These are phyloP conservation scores for Spondyliosoma cantharus DNA, from an alignment of 2,797 vertebrate genomes.

Conservation along the genomic window DNA sequence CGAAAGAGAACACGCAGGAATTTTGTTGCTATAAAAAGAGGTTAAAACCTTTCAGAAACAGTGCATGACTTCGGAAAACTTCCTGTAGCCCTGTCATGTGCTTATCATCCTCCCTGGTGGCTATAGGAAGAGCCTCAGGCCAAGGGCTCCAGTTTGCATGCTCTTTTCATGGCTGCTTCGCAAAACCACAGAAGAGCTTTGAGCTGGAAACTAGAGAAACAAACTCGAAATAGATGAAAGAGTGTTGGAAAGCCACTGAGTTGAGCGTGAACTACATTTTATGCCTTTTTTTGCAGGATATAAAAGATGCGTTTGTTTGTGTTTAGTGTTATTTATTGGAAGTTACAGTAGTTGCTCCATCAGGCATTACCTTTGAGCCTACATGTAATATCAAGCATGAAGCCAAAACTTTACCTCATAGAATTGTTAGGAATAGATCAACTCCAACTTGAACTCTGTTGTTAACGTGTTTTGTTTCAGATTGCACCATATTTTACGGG, in stretches of 20 bases:
- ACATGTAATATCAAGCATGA: not conserved
- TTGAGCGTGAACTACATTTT: slow-evolving; percentile 34
- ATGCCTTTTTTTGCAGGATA: slow-evolving; percentile 21
- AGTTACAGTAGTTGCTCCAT: not conserved
- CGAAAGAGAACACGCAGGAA: slow-evolving; percentile 19
- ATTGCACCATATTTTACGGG: not conserved
- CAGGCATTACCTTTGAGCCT: not conserved
- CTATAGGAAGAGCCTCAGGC: slow-evolving; percentile 43
- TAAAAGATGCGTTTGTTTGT: slow-evolving; percentile 31
- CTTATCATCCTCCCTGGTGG: slow-evolving; percentile 60
- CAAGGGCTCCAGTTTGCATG: slow-evolving; percentile 46
- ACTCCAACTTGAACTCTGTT: not conserved
- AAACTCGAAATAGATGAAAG: slow-evolving; percentile 70
- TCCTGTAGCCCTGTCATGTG: slow-evolving; percentile 65
- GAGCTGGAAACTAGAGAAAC: slow-evolving; percentile 62
- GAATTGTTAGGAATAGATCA: not conserved
- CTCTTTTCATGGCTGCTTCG: slow-evolving; percentile 52
- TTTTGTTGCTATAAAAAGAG: slow-evolving; percentile 20
- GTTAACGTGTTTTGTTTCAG: not conserved
- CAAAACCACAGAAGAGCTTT: slow-evolving; percentile 43
- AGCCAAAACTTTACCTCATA: not conserved
- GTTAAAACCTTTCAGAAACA: slow-evolving; percentile 18
- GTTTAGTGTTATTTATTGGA: not conserved
- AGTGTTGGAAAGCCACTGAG: slow-evolving; percentile 61
- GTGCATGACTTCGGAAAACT: slow-evolving; percentile 39